Conservation (phyloP, 1,140 invertebrate species). For the Drosophila subobscura region DNA sequence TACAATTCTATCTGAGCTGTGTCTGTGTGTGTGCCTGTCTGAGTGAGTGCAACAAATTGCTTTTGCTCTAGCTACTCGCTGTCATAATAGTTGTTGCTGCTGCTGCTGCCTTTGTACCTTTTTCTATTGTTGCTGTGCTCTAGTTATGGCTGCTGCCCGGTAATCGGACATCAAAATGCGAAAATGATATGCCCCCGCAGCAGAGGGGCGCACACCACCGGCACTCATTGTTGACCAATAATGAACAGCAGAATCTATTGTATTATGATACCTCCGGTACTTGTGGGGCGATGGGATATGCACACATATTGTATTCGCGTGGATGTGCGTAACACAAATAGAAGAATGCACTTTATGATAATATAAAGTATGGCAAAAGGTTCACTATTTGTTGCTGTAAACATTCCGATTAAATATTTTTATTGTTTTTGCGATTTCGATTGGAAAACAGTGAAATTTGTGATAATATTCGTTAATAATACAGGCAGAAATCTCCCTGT, state of each 20-base stretch:
- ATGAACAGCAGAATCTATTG: constrained; percentile 38
- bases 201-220: background rate
- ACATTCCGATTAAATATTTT: too few species aligned
- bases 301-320: too few species aligned
- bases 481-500: too few species aligned
- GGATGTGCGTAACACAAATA: too few species aligned
- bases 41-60: constrained; percentile 74
- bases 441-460: too few species aligned
- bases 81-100: constrained; percentile 73
- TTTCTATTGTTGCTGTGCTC: constrained; percentile 73
- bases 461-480: too few species aligned
- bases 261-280: constrained; percentile 1
- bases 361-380: too few species aligned
- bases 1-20: constrained; percentile 47
- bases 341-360: too few species aligned
- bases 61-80: constrained; percentile 69
- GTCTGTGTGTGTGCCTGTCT: constrained; percentile 24
- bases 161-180: constrained; percentile 78
- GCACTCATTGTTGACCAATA: constrained; percentile 69
- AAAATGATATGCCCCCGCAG: constrained; percentile 68
- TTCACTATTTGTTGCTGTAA: too few species aligned
- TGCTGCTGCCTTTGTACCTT: constrained; percentile 63
- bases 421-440: too few species aligned
- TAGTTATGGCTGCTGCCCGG: constrained; percentile 57
- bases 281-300: too few species aligned